Conservation (phyloP, 2,113 vertebrate species). For the human (Homo sapiens) region GRCh38 chr3:102649001-102649500, state of each 20-base stretch:
- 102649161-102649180: not conserved
- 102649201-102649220: not conserved
- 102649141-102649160: not conserved
- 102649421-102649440: not conserved
- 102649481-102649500: not conserved
- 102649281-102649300: not conserved
- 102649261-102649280: not conserved
- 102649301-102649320: not conserved
- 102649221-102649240: not conserved
- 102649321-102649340: not conserved
- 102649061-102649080: not conserved
- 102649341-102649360: not conserved
- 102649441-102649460: not conserved
- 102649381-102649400: not conserved
- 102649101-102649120: not conserved
- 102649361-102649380: not conserved
- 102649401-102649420: not conserved
- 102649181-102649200: not conserved
- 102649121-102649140: not conserved
- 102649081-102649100: not conserved
- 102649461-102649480: not conserved
- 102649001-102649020: not conserved
- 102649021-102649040: not conserved
- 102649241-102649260: not conserved
- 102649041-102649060: constrained; percentile 16